Percentiles rank a stretch among this genome's conserved stretches.
phyloP scores from a whole-genome alignment of 2,797 vertebrate species.

The Aythya fuligula region DNA sequence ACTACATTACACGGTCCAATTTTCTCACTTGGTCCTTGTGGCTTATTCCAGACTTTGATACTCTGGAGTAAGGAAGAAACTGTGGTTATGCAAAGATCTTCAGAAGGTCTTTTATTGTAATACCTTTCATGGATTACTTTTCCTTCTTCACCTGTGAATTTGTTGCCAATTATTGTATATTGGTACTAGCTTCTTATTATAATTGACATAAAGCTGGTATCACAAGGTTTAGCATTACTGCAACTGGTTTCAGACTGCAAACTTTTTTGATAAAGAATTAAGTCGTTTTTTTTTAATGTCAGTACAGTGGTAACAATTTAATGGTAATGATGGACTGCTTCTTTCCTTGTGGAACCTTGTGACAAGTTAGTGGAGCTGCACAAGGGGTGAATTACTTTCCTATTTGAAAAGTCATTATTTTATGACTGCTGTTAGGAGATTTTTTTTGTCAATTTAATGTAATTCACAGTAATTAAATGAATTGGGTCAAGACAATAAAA shows the following conservation, averaged over 20 bases:
- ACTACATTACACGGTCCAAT: accelerated
- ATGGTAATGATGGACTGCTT: not conserved
- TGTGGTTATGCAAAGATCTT: not conserved
- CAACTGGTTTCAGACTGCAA: not conserved
- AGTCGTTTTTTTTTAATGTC: not conserved
- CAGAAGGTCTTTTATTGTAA: not conserved
- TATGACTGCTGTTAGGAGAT: not conserved
- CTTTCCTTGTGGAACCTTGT: not conserved
- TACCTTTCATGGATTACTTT: not conserved
- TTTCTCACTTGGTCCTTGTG: not conserved
- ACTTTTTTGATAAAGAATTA: not conserved
- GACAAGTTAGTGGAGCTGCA: not conserved
- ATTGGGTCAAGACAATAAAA: conserved; percentile 31
- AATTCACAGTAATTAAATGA: not conserved
- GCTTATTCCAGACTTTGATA: not conserved
- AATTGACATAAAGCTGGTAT: not conserved
- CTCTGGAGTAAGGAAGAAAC: not conserved
- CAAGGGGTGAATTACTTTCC: not conserved
- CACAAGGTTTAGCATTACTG: not conserved
- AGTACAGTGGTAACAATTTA: not conserved
- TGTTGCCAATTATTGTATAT: not conserved
- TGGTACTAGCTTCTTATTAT: not conserved
- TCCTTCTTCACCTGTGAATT: not conserved
- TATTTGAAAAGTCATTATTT: not conserved
- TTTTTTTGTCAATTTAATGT: conserved; percentile 1